Percentiles rank a stretch among this genome's conserved stretches.
These are phyloP conservation scores for Cygnus atratus DNA, from an alignment of 2,113 vertebrate genomes.

Conservation along the genomic window DNA sequence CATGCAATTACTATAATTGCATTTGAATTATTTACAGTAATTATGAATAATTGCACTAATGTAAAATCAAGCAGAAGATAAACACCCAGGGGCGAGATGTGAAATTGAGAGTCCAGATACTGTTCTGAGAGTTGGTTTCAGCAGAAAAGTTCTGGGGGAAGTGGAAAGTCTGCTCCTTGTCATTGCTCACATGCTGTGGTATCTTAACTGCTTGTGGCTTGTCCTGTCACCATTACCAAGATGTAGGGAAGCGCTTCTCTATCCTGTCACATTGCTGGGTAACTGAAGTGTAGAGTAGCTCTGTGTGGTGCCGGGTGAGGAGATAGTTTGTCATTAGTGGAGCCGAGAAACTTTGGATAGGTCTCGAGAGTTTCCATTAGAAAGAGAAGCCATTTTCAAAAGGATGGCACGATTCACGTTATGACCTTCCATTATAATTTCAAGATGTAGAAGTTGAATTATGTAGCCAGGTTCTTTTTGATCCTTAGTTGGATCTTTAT, in stretches of 20 bases:
- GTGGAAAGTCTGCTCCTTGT: neutral
- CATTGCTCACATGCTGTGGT: neutral
- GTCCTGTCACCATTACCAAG: neutral
- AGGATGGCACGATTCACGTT: neutral
- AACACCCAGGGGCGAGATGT: neutral
- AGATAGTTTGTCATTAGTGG: neutral
- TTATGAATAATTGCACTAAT: constrained; percentile 53
- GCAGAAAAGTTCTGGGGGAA: neutral
- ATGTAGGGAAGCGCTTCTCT: neutral
- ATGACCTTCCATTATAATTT: neutral
- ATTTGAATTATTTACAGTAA: constrained; percentile 58
- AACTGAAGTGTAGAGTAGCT: neutral
- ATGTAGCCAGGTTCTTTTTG: neutral
- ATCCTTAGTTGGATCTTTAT: neutral
- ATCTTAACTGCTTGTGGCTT: neutral
- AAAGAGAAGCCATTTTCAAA: neutral
- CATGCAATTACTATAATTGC: constrained; percentile 46
- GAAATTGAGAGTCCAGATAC: neutral
- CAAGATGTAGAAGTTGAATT: neutral
- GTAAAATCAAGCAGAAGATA: constrained; percentile 7
- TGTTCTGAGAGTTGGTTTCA: neutral
- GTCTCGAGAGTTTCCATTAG: neutral
- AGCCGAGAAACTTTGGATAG: neutral
- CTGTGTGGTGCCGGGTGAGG: neutral
- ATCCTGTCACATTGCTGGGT: neutral